Evolutionary conservation across 2,888 invertebrate species (phyloP).

Genomic region (Teleogryllus oceanicus): DNA sequence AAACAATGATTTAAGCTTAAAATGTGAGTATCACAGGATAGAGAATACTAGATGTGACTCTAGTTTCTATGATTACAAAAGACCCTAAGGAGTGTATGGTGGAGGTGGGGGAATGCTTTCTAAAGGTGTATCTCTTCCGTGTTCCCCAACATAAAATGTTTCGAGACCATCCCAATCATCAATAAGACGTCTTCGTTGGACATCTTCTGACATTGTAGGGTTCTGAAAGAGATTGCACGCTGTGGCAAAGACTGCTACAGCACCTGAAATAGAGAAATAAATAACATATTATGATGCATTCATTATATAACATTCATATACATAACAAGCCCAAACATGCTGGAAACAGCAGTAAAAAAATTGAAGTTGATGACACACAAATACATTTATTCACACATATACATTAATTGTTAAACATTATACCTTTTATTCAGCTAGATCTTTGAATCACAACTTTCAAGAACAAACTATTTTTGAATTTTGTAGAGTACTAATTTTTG

Average conservation of each 20-base stretch:
- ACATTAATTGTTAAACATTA: no score
- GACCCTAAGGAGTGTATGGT: slow-evolving; percentile 56
- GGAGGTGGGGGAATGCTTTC: slow-evolving; percentile 52
- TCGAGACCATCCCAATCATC: slow-evolving; percentile 62
- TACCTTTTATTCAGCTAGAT: no score
- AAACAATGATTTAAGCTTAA: neutral
- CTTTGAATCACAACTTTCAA: no score
- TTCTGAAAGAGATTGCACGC: slow-evolving; percentile 65
- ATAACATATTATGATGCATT: no score
- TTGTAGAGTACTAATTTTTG: no score
- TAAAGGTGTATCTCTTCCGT: slow-evolving; percentile 32
- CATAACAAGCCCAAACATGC: no score
- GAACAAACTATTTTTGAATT: no score
- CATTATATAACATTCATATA: no score
- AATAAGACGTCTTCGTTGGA: slow-evolving; percentile 56
- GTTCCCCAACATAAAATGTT: slow-evolving; percentile 48
- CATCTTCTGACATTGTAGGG: slow-evolving; percentile 50
- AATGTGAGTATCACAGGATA: neutral
- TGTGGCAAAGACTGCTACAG: slow-evolving; percentile 63
- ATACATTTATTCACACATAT: no score
- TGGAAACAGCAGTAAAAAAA: no score
- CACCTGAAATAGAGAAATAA: slow-evolving; percentile 48
- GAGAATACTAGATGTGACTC: neutral
- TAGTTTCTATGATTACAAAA: neutral
- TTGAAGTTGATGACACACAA: no score